Base-by-base conservation (phyloP, 2,888 invertebrate genomes). In the Hoplodrina ambigua region DNA sequence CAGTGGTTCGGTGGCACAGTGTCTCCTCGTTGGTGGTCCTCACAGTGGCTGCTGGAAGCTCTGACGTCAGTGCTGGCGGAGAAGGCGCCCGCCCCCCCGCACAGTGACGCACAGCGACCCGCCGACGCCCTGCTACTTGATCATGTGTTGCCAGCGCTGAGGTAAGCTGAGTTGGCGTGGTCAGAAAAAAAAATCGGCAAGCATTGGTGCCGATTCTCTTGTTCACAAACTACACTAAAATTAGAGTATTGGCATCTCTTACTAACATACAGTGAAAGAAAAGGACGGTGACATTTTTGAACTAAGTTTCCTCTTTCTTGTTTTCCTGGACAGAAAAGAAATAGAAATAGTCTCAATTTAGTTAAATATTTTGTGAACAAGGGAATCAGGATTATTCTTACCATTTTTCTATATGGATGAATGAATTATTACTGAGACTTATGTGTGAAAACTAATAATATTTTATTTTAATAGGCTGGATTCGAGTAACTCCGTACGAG, bases 21-120 rank as follows among this genome's bases (percentile, higher is more conserved):
- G 0, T 99, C 99, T 0, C 99, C 99, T 94, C 97, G 98, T 85
- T 99, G 98, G 98, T 99, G 98, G 98, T 98, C 98, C 60, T 98
- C 99, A 81, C 96, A 98, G 61, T 99, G 99, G 99, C 94, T 99
- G 75, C 98, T 99, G 90, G 99, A 99, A 89, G 99, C 98, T 0
- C 97, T 98, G 74, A 98, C 98, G 0, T 97, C 97, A 61, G 98
- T 98, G 85, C 96, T 98, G 79, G 98, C 98, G 80, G 98, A 98
- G 91, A 96, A 97, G 72, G 97, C 94, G 0, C 93, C 94, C 13
- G 73, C 81, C 0, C 64, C 84, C 0, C 82, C 84, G 0, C 72
- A 80, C 55, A 50, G 66, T 0, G 84, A 83, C 8, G 71, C 75
- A 0, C 85, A 80, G 66, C 53, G 65, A 0, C 82, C 84, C 0